These are phyloP conservation scores for Ernsta delagoae DNA, from an alignment of 2,888 invertebrate genomes.

Conservation along the genomic window DNA sequence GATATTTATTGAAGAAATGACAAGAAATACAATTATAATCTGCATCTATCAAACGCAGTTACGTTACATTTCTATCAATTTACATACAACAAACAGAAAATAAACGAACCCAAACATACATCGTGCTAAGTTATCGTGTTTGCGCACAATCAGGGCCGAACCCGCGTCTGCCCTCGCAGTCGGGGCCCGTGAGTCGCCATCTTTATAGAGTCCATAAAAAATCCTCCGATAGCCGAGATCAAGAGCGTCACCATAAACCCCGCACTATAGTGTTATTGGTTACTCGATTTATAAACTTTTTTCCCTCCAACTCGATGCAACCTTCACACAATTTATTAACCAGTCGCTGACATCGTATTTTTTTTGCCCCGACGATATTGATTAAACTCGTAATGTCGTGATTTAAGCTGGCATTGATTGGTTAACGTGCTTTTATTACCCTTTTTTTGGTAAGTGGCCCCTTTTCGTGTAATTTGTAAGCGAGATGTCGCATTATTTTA, in stretches of 20 bases:
- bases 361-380: slow-evolving; percentile 55
- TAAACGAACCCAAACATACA: slow-evolving; percentile 3
- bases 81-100: neutral
- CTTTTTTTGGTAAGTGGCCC: slow-evolving; percentile 38
- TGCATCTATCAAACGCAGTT: too few species aligned
- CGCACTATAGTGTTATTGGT: slow-evolving; percentile 79
- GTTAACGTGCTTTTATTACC: slow-evolving; percentile 53
- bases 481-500: slow-evolving; percentile 20
- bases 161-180: slow-evolving; percentile 43
- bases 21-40: too few species aligned
- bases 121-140: slow-evolving; percentile 8
- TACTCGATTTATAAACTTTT: slow-evolving; percentile 71
- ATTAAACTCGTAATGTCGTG: slow-evolving; percentile 52
- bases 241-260: slow-evolving; percentile 78
- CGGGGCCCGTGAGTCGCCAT: slow-evolving; percentile 61
- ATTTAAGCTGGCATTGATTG: slow-evolving; percentile 65
- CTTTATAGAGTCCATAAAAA: slow-evolving; percentile 66
- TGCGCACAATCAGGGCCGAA: neutral
- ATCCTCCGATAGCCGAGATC: slow-evolving; percentile 73
- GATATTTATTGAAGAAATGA: too few species aligned
- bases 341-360: slow-evolving; percentile 60
- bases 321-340: slow-evolving; percentile 72
- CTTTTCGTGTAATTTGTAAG: slow-evolving; percentile 31
- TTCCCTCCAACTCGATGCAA: slow-evolving; percentile 54
- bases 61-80: too few species aligned